phyloP scores from a whole-genome alignment of 2,113 vertebrate genomes.

The Poicephalus meyeri region DNA sequence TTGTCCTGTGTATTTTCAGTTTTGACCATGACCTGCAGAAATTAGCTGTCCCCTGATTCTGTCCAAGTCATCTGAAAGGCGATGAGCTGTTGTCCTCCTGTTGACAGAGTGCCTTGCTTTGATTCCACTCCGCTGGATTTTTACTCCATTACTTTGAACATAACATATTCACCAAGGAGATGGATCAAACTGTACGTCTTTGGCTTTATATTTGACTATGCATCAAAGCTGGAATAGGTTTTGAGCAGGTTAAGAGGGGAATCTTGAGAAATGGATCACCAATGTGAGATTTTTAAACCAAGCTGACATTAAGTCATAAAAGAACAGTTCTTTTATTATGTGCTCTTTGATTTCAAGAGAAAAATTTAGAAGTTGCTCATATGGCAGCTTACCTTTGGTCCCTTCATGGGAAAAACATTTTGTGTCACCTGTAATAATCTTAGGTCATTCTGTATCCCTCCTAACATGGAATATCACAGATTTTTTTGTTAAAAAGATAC shows the following conservation, averaged over 20 bases:
- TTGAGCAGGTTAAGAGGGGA: background rate
- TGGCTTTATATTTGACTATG: background rate
- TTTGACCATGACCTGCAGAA: background rate
- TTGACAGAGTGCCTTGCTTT: background rate
- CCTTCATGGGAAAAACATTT: background rate
- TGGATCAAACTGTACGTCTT: background rate
- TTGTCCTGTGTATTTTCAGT: rapidly evolving
- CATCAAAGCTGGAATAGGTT: background rate
- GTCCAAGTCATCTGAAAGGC: background rate
- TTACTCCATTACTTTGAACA: background rate
- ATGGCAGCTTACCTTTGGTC: background rate
- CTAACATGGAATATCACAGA: background rate
- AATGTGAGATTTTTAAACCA: background rate
- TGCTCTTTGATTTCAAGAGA: background rate
- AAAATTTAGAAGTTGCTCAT: background rate
- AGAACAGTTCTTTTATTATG: background rate
- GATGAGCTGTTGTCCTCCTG: background rate
- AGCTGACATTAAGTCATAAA: background rate
- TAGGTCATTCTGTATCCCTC: background rate
- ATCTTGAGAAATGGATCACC: background rate
- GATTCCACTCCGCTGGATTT: background rate
- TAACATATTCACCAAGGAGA: background rate
- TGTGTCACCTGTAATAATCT: background rate
- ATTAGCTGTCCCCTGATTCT: background rate
- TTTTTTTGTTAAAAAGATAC: background rate